Evolutionary conservation across 1,140 invertebrate genomes (phyloP), one percentile per base, ranked within the genome.

Genomic region (Bombus huntii): DNA sequence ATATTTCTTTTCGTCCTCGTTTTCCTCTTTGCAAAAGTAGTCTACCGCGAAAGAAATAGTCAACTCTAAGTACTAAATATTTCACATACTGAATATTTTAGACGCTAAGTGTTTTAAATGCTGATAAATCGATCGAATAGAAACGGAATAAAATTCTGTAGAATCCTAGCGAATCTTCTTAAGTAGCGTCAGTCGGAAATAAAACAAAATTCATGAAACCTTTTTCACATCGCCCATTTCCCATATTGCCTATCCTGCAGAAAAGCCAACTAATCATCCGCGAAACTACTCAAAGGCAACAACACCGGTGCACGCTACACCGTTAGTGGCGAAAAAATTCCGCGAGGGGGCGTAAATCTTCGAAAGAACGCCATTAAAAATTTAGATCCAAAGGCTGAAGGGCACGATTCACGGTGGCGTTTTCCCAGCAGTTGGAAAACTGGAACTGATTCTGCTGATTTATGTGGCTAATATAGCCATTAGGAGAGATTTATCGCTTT

Each of bases 361-460:
- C 5, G 9, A 25, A 18, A 76, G n/a, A 25, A 22, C 10, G 31
- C 15, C 44, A 75, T 59, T 76, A 59, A 37, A 76, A 76, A 53
- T 76, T 57, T 53, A 59, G 74, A 76, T 75, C 1, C 44, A 13
- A 25, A 53, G 1, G 28, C 44, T 47, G 73, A 74, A 25, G 42
- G 44, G 28, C 44, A 34, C 44, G 31, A 8, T 42, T 44, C 28
- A 28, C 22, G 70, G 18, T 25, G n/a, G 13, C 70, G 25, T 71
- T 39, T 28, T 22, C 53, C 34, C 18, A 22, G 22, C 42, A n/a
- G 42, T 10, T 1, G 13, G n/a, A 28, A 59, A 77, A 77, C 47
- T 57, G 65, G 12, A 82, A 87, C 85, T 76, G 80, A 88, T 88
- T 66, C 88, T 9, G 28, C 70, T 66, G 83, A 89, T 89, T 89